Conservation (phyloP, 2,113 vertebrate genomes). For the Garra rufa region DNA sequence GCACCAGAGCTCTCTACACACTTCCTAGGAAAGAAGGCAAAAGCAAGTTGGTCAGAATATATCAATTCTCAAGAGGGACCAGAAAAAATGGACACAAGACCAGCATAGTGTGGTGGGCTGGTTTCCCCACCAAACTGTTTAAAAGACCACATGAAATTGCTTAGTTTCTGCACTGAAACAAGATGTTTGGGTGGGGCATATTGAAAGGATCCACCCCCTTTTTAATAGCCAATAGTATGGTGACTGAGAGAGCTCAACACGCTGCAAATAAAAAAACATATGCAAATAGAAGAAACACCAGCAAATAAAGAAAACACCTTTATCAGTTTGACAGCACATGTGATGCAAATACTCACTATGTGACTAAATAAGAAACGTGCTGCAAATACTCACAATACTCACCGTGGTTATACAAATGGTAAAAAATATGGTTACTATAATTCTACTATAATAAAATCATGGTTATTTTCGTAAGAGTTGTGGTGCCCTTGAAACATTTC, state of each 20-base stretch:
- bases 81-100: background rate
- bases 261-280: too few relatives aligned
- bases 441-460: too few relatives aligned
- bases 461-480: too few relatives aligned
- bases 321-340: too few relatives aligned
- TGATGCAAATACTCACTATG: too few relatives aligned
- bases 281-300: too few relatives aligned
- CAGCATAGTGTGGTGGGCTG: background rate
- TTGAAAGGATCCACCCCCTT: background rate
- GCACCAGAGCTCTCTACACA: constrained; percentile 99
- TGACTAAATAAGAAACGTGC: too few relatives aligned
- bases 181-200: background rate
- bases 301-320: too few relatives aligned
- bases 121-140: background rate
- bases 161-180: background rate
- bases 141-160: background rate
- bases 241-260: background rate
- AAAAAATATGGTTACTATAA: too few relatives aligned
- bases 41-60: constrained; percentile 95
- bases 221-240: background rate
- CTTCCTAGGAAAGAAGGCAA: constrained; percentile 99
- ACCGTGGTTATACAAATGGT: too few relatives aligned
- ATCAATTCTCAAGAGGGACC: constrained; percentile 39
- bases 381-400: too few relatives aligned
- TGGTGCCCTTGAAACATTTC: too few relatives aligned